Evolutionary conservation across 2,113 vertebrate species (phyloP), one percentile per base, ranked within the genome.

Genomic region (Prinia subflava): DNA sequence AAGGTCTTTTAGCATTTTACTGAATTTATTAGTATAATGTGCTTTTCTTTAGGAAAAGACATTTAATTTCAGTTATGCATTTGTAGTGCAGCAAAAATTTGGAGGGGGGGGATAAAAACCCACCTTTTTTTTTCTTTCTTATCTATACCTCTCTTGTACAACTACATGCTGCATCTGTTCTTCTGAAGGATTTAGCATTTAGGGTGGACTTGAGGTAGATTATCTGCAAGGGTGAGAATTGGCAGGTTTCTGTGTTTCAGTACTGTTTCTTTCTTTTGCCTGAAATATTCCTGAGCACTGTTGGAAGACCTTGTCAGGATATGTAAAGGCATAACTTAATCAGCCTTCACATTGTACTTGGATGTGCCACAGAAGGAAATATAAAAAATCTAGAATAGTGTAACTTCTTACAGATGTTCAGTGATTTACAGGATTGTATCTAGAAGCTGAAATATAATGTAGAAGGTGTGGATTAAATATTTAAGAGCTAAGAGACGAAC

Each of bases 221-320:
- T 49, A 24, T 82, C 35, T 60, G 57, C 0, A 24, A 63, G 67
- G 39, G 57, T 62, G 87, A 94, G 81, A 93, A 35, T 35, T 80
- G 69, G 47, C 60, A 93, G 80, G 93, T 84, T 91, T 89, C 71
- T 92, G 7, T 75, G 56, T 68, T 94, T 88, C 53, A 64, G 19
- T 81, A 50, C 20, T 1, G 0, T 27, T 85, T 90, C 53, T 42
- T 90, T 87, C 39, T 65, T 62, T 74, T 93, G 62, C 56, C 70
- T 94, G 35, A 83, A 71, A 92, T 90, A 83, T 94, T 93, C 47
- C 76, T 69, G 71, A 83, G 53, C 28, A 24, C 71, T 84, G 79
- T 53, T 57, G 87, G 89, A 88, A 95, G 87, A 84, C 73, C 65
- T 95, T 96, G 87, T 95, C 78, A 92, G 73, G 93, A 88, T 90